Evolutionary conservation across 2,113 vertebrate genomes (phyloP).

Genomic region (Neoarius graeffei): DNA sequence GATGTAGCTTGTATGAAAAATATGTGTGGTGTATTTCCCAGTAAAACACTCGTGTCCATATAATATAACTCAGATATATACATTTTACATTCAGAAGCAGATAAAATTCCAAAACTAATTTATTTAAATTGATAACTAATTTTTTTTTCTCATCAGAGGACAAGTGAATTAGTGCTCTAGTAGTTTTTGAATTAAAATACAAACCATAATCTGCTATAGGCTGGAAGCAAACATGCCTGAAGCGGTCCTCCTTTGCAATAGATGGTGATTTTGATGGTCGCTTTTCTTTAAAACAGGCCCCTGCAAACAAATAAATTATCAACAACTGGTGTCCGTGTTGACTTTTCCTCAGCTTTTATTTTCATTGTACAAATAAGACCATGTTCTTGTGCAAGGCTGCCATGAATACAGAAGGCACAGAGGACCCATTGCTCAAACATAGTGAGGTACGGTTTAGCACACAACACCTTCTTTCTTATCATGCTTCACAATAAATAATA

Average conservation of each 20-base stretch:
- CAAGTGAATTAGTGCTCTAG: neutral
- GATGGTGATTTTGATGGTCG: constrained; percentile 35
- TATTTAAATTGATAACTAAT: neutral
- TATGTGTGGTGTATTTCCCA: no score
- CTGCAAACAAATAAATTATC: constrained; percentile 41
- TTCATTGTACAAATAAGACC: neutral
- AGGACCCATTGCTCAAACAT: neutral
- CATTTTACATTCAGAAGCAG: neutral
- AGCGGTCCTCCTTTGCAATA: constrained; percentile 29
- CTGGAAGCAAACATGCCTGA: constrained; percentile 64
- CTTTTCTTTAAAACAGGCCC: constrained; percentile 67
- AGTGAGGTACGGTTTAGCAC: neutral
- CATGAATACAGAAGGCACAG: neutral
- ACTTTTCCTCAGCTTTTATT: neutral
- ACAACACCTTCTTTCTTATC: neutral
- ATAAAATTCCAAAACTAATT: neutral
- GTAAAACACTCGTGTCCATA: no score
- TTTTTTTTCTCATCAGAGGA: neutral
- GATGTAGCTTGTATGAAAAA: no score
- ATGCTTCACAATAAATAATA: neutral
- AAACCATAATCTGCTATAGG: constrained; percentile 69
- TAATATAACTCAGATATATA: neutral
- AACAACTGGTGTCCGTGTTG: neutral
- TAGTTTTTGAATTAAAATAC: constrained; percentile 35
- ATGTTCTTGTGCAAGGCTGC: neutral